These are phyloP conservation scores for Atethmia centrago DNA, from an alignment of 2,888 invertebrate species.

Conservation along the genomic window DNA sequence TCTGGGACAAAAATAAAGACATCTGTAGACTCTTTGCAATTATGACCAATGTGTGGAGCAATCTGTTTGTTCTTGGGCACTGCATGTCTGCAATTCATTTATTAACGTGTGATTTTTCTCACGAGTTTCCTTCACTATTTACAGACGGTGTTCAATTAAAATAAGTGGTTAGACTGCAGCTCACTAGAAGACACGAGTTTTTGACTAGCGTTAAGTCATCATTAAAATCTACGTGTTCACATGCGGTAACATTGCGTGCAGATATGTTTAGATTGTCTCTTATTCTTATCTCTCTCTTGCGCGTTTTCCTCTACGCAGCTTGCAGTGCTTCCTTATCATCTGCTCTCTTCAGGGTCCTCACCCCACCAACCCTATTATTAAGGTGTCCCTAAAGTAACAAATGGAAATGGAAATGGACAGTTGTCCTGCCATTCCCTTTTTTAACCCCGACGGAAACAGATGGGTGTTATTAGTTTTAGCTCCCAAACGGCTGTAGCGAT, in stretches of 20 bases:
- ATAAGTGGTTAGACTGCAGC: constrained; percentile 18
- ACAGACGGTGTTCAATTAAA: constrained; percentile 17
- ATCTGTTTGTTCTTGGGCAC: constrained; percentile 53
- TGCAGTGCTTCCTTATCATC: background rate
- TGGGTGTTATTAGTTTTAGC: too few species aligned
- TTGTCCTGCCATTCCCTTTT: background rate
- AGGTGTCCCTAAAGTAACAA: background rate
- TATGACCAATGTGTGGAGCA: constrained; percentile 45
- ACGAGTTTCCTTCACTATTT: constrained; percentile 33
- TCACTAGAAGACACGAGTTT: constrained; percentile 8
- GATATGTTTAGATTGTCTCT: constrained; percentile 4
- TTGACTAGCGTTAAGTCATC: background rate
- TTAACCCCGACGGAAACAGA: too few species aligned
- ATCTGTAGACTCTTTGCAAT: constrained; percentile 7
- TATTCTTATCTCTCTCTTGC: too few species aligned
- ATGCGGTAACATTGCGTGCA: background rate
- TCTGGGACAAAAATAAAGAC: constrained; percentile 11
- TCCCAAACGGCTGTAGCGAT: too few species aligned
- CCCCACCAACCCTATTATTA: background rate
- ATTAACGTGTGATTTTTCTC: constrained; percentile 62
- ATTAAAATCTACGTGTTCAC: background rate
- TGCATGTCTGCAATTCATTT: constrained; percentile 41
- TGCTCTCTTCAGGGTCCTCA: background rate
- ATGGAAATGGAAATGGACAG: background rate
- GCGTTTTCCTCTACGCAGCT: background rate